Conservation (phyloP, 1,140 invertebrate species). For the Apis laboriosa region DNA sequence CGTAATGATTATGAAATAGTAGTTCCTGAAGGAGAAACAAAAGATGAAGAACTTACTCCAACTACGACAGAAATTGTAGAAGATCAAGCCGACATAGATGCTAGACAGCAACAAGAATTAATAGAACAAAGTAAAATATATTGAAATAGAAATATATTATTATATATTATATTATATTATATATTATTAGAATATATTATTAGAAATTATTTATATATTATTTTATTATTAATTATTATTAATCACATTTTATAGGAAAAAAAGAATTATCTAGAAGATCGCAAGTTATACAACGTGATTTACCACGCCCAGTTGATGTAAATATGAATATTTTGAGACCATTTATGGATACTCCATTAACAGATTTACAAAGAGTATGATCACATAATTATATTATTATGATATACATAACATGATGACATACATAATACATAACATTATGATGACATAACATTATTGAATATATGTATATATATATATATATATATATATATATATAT, state of each 20-base stretch:
- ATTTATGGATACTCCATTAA: conserved; percentile 87
- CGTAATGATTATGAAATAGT: conserved; percentile 99
- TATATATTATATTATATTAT: no score
- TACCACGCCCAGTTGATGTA: conserved; percentile 94
- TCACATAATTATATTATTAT: background rate
- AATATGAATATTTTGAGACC: conserved; percentile 91
- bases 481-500: background rate
- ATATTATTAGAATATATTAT: background rate
- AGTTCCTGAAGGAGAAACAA: conserved; percentile 92
- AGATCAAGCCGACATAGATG: conserved; percentile 96
- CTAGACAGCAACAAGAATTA: conserved; percentile 84
- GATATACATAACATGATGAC: no score
- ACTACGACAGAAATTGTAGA: conserved; percentile 82
- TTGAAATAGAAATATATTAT: no score
- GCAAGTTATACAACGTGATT: conserved; percentile 92
- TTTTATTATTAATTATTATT: no score
- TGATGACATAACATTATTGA: no score
- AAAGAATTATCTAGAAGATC: conserved; percentile 91
- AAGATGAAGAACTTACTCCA: conserved; percentile 79
- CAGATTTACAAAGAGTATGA: conserved; percentile 90
- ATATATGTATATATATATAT: background rate
- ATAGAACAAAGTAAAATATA: conserved; percentile 82
- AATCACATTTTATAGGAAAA: conserved; percentile 71
- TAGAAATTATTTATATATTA: background rate
- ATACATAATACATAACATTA: no score